Conservation (phyloP, 2,113 vertebrate genomes). For the Rafetus swinhoei region DNA sequence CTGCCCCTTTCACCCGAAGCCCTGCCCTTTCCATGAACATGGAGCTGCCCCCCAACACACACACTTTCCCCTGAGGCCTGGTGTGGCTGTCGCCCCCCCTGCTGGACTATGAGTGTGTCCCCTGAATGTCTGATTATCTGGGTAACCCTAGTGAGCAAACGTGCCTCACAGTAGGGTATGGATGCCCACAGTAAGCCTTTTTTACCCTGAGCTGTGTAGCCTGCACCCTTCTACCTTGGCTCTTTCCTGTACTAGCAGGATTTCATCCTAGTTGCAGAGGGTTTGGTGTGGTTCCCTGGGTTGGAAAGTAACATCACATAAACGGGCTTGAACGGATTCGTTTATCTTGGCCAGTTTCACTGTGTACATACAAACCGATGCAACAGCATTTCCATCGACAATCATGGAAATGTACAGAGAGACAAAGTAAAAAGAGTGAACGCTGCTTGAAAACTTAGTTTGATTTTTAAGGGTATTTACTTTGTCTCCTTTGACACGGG, state of each 20-base stretch:
- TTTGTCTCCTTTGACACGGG: no score
- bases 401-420: no score
- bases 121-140: neutral
- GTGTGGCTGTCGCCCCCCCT: no score
- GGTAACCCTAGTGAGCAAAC: neutral
- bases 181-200: neutral
- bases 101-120: neutral
- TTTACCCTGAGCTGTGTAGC: neutral
- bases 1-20: no score
- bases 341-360: neutral
- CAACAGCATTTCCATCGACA: no score
- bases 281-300: neutral
- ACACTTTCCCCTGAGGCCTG: no score
- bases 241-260: neutral
- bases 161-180: neutral
- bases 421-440: no score
- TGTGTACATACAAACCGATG: neutral
- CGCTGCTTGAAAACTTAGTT: no score
- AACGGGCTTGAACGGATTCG: rapidly evolving
- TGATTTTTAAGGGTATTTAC: no score
- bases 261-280: neutral
- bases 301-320: neutral
- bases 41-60: no score
- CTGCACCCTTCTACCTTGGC: neutral
- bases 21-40: no score